phyloP scores from a whole-genome alignment of 2,888 invertebrate genomes.

The Blomia tropicalis region DNA sequence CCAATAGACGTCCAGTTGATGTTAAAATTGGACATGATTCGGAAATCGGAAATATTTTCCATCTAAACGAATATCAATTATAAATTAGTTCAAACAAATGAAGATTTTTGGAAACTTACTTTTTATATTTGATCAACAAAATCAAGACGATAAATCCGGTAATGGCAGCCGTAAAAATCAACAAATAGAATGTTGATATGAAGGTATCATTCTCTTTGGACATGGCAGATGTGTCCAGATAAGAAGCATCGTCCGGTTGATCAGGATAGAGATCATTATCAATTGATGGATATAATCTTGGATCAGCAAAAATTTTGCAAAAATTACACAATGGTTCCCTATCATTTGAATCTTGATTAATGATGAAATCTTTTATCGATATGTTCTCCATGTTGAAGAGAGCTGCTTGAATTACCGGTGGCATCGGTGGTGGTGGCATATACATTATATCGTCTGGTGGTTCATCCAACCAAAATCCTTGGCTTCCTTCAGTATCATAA shows the following conservation, averaged over 20 bases:
- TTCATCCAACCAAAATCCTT: slow-evolving; percentile 14
- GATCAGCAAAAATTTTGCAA: slow-evolving; percentile 11
- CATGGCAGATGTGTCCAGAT: not conserved
- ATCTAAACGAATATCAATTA: slow-evolving; percentile 14
- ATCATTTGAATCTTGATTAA: slow-evolving; percentile 1
- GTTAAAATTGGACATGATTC: slow-evolving; percentile 26
- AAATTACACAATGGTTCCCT: not conserved
- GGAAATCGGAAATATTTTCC: slow-evolving; percentile 24
- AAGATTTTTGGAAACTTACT: too few relatives aligned
- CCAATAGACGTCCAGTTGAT: slow-evolving; percentile 11
- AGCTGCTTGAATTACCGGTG: slow-evolving; percentile 49
- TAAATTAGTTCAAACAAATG: too few relatives aligned
- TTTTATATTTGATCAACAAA: slow-evolving; percentile 62
- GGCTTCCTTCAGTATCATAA: not conserved
- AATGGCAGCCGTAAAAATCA: slow-evolving; percentile 60
- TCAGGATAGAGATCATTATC: not conserved
- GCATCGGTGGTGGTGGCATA: slow-evolving; percentile 69
- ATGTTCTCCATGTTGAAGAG: slow-evolving; percentile 29
- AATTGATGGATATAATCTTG: not conserved
- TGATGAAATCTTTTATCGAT: slow-evolving; percentile 8
- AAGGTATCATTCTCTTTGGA: not conserved
- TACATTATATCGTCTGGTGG: slow-evolving; percentile 66
- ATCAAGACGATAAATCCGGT: slow-evolving; percentile 60
- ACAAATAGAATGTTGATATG: slow-evolving; percentile 65
- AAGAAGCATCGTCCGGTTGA: not conserved